Evolutionary conservation across 2,797 vertebrate genomes (phyloP).

Genomic region (Hybognathus amarus): DNA sequence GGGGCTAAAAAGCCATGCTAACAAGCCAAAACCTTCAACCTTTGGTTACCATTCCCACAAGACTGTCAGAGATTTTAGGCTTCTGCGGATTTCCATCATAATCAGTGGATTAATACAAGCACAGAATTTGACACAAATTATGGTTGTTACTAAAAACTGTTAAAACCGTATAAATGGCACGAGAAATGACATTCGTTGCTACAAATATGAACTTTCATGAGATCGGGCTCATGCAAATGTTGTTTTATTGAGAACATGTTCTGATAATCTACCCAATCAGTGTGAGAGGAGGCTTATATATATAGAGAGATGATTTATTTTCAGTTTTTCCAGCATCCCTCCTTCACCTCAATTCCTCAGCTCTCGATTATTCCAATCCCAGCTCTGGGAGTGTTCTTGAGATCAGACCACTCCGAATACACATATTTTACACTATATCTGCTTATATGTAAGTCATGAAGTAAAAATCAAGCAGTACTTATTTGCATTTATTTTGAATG

Average conservation of each 20-base stretch:
- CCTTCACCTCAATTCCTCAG: background rate
- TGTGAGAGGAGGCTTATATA: background rate
- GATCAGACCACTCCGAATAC: background rate
- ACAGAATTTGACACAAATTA: slow-evolving; percentile 6
- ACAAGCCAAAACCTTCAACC: background rate
- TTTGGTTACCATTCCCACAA: slow-evolving; percentile 4
- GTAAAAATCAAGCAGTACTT: too few species aligned
- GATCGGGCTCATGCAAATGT: too few species aligned
- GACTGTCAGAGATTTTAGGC: background rate
- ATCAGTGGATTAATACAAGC: background rate
- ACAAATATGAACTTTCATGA: too few species aligned
- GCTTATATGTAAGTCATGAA: background rate
- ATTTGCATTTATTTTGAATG: too few species aligned
- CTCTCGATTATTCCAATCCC: background rate
- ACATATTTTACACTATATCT: background rate
- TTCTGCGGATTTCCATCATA: background rate
- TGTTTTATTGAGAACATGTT: background rate
- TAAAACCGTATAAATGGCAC: too few species aligned
- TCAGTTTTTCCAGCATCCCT: background rate
- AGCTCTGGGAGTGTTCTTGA: too few species aligned
- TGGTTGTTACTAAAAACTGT: too few species aligned
- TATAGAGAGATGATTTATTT: background rate
- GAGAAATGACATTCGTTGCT: too few species aligned
- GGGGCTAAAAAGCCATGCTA: background rate
- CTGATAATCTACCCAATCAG: too few species aligned